A percentile compares a stretch with the other conserved stretches of the same genome.
These are phyloP conservation scores for Tubulanus polymorphus DNA, from an alignment of 2,888 invertebrate species.

Conservation along the genomic window DNA sequence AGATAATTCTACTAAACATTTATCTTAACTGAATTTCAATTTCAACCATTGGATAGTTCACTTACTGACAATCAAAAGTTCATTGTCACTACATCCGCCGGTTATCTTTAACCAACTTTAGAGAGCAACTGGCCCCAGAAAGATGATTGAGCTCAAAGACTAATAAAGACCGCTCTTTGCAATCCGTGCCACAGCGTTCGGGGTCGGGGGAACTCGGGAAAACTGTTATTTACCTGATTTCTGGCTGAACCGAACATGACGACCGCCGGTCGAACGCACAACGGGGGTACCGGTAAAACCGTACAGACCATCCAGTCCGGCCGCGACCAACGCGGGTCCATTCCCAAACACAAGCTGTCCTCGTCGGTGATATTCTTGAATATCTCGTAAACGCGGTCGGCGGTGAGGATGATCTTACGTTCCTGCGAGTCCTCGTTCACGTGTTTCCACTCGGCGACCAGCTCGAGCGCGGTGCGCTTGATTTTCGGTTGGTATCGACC, in stretches of 20 bases:
- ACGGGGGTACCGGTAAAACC: slow-evolving; percentile 93
- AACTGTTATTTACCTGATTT: slow-evolving; percentile 62
- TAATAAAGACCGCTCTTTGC: no score
- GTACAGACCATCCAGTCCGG: slow-evolving; percentile 99
- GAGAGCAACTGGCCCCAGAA: no score
- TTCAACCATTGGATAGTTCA: no score
- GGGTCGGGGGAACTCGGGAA: neutral
- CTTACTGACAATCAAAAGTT: no score
- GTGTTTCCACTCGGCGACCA: slow-evolving; percentile 96
- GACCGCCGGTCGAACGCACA: slow-evolving; percentile 94
- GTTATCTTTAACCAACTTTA: no score
- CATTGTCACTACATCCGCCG: no score
- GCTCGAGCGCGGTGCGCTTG: slow-evolving; percentile 81
- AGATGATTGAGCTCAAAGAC: no score
- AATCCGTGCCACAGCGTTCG: no score
- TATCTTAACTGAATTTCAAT: no score
- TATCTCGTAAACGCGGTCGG: slow-evolving; percentile 96
- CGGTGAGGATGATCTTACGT: slow-evolving; percentile 86
- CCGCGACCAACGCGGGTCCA: slow-evolving; percentile 91
- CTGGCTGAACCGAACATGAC: slow-evolving; percentile 99
- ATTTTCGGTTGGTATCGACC: slow-evolving; percentile 96
- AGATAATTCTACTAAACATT: no score
- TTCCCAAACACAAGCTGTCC: slow-evolving; percentile 86
- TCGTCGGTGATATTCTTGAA: slow-evolving; percentile 78
- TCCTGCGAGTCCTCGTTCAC: slow-evolving; percentile 96